Base-by-base conservation (phyloP, 1,140 invertebrate species). In the Mycetomoellerius zeteki region DNA sequence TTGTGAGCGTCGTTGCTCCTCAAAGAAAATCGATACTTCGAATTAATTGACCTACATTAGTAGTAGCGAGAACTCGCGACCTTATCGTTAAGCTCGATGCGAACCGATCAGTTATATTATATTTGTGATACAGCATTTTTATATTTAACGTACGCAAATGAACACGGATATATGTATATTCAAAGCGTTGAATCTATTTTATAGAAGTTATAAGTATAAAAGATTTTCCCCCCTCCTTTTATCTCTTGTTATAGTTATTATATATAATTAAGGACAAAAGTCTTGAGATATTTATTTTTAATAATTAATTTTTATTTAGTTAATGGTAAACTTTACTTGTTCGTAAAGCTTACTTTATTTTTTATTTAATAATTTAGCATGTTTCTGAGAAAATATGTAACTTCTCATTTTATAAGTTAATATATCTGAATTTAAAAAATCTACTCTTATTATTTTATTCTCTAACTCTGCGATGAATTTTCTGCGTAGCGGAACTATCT, bases 21-120 rank as follows among this genome's bases (percentile, higher is more conserved):
- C 86, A 56, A 60, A 75, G 33, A 77, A 89, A 89, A 89, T 89
- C 88, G 80, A 88, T 89, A 84, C 56, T 76, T 69, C 69, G 78
- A 89, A 88, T 87, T 84, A 88, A 89, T 89, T 89, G 80, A 89
- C 88, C 88, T 88, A 88, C 80, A 89, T 89, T 56, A 54, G n/a
- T 50, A 54, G 16, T 30, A 33, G 0, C 64, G 54, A 86, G 78
- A n/a, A 82, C 65, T 82, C 30, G 85, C 37, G 37, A 60, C 30
- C 64, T 85, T 65, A 56, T 77, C 60, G 27, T 88, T 77, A 88
- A 52, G 27, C 47, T 75, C 60, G 30, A 5, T 24, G 16, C 16
- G 72, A 85, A 30, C 27, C 30, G 21, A 73, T 86, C 8, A 24
- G 30, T 21, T 58, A 19, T 54, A 30, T 33, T 24, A 12, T 19